Conservation (phyloP, 2,888 invertebrate species). For the Ypsolopha sequella region DNA sequence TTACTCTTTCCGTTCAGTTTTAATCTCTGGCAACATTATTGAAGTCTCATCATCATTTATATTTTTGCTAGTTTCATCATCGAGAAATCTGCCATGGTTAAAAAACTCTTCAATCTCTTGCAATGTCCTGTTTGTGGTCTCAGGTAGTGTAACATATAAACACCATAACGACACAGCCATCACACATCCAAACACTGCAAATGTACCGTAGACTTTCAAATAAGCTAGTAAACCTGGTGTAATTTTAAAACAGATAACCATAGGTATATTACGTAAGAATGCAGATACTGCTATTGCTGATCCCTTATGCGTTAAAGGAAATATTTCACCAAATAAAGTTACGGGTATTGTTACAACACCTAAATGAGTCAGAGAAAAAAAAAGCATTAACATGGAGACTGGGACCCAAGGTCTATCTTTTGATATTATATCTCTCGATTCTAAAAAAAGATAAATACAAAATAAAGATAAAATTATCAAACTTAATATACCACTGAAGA, state of each 20-base stretch:
- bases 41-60: too few species aligned
- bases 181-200: constrained; percentile 7
- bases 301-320: constrained; percentile 37
- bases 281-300: constrained; percentile 28
- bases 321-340: constrained; percentile 41
- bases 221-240: background rate
- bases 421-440: constrained; percentile 17
- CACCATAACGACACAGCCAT: constrained; percentile 14
- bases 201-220: background rate
- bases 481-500: constrained; percentile 29
- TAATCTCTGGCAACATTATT: too few species aligned
- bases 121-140: constrained; percentile 24
- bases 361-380: constrained; percentile 35
- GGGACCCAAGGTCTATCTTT: constrained; percentile 25
- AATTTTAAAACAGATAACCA: background rate
- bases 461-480: constrained; percentile 20
- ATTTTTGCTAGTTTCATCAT: background rate
- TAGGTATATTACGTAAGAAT: constrained; percentile 19
- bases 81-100: constrained; percentile 3
- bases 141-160: constrained; percentile 21
- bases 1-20: too few species aligned
- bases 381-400: constrained; percentile 25
- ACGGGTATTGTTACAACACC: constrained; percentile 43
- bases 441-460: constrained; percentile 29
- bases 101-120: constrained; percentile 23